Percentiles rank a stretch among this genome's conserved stretches.
These are phyloP conservation scores for Cecidostiba fungosa DNA, from an alignment of 2,888 invertebrate species.

Conservation along the genomic window DNA sequence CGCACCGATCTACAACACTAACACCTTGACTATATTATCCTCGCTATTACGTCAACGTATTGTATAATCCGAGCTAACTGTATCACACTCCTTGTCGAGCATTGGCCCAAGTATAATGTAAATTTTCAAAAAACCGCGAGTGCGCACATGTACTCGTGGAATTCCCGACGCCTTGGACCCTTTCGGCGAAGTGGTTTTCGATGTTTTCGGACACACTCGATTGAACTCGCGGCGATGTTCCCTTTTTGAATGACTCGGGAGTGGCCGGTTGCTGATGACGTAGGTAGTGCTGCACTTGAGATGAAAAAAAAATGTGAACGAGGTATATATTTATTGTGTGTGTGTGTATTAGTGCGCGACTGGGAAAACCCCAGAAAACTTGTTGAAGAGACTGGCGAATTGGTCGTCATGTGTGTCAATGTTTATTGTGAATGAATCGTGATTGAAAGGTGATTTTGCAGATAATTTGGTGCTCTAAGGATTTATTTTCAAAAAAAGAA, in stretches of 20 bases:
- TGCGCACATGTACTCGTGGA: not conserved
- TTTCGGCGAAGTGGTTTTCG: slow-evolving; percentile 8
- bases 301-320: not conserved
- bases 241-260: not conserved
- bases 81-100: not conserved
- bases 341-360: not conserved
- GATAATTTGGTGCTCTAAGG: not conserved
- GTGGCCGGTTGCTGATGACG: not conserved
- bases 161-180: slow-evolving; percentile 27
- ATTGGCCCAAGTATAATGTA: not conserved
- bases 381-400: not conserved
- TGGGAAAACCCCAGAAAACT: slow-evolving; percentile 4
- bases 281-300: not conserved
- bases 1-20: no score
- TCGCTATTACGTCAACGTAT: no score
- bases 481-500: no score
- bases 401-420: not conserved
- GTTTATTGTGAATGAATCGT: not conserved
- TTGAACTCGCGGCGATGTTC: not conserved
- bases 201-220: not conserved
- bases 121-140: not conserved
- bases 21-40: no score
- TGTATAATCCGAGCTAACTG: no score
- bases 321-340: no score
- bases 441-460: not conserved